phyloP scores from a whole-genome alignment of 2,113 vertebrate genomes.

The Platycercus adscitus region DNA sequence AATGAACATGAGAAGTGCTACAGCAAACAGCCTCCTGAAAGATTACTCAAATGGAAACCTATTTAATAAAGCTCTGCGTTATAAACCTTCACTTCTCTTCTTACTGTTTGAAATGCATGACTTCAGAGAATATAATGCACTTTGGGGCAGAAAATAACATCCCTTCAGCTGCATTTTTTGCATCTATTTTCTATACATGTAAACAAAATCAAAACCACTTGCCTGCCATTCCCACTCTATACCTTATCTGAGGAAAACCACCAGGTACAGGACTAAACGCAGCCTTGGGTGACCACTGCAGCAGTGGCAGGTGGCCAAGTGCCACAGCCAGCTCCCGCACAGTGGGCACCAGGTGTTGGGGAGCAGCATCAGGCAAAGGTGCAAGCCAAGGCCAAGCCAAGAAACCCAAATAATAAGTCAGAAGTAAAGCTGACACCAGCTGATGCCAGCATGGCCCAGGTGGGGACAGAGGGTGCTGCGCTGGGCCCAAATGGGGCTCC shows the following conservation, averaged over 20 bases:
- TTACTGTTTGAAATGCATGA: neutral
- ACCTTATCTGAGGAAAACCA: neutral
- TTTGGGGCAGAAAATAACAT: neutral
- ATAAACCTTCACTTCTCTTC: neutral
- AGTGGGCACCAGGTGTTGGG: fast-evolving
- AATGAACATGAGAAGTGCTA: neutral
- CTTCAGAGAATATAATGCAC: neutral
- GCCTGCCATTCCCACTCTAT: neutral
- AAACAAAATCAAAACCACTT: neutral
- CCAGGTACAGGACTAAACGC: neutral
- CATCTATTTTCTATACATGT: neutral
- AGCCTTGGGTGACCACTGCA: neutral
- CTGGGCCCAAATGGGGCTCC: neutral
- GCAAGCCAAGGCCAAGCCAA: neutral
- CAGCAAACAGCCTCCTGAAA: neutral
- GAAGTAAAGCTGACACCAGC: neutral
- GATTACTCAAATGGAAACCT: neutral
- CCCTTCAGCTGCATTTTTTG: neutral
- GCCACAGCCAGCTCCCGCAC: neutral
- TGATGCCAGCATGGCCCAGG: fast-evolving
- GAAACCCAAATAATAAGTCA: neutral
- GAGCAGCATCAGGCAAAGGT: neutral
- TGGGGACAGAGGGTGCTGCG: fast-evolving
- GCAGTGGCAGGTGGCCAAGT: neutral
- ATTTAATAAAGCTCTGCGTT: neutral